Conservation (phyloP, 2,797 vertebrate species). For the Podarcis lilfordi region DNA sequence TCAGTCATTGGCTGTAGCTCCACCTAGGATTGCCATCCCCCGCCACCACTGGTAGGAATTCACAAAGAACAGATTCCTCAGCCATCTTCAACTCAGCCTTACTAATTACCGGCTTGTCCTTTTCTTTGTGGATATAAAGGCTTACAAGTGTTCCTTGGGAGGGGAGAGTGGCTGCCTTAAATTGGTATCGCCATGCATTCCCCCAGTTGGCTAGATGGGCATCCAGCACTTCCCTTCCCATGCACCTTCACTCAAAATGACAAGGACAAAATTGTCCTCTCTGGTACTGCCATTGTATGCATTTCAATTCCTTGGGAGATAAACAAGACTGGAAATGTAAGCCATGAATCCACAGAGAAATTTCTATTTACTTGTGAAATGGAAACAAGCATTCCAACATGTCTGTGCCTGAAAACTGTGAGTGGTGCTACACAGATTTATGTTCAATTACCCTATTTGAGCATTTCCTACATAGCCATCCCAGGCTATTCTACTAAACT, state of each 20-base stretch:
- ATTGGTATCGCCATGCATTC: neutral
- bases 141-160: neutral
- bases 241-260: neutral
- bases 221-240: neutral
- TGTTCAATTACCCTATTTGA: constrained; percentile 71
- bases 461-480: constrained; percentile 56
- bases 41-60: neutral
- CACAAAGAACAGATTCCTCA: neutral
- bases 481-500: constrained; percentile 64
- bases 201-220: neutral
- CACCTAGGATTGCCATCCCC: too few species aligned
- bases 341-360: neutral
- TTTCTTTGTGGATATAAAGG: neutral
- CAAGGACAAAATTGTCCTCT: neutral
- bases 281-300: too few species aligned
- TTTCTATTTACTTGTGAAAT: constrained; percentile 19
- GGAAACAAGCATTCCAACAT: neutral
- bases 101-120: neutral
- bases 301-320: neutral
- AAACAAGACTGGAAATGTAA: neutral
- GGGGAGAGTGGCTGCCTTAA: too few species aligned
- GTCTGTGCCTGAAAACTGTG: constrained; percentile 28
- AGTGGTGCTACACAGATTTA: constrained; percentile 47
- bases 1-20: too few species aligned
- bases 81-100: neutral